Conservation (phyloP, 2,888 invertebrate species). For the Rhyacophila evoluta region DNA sequence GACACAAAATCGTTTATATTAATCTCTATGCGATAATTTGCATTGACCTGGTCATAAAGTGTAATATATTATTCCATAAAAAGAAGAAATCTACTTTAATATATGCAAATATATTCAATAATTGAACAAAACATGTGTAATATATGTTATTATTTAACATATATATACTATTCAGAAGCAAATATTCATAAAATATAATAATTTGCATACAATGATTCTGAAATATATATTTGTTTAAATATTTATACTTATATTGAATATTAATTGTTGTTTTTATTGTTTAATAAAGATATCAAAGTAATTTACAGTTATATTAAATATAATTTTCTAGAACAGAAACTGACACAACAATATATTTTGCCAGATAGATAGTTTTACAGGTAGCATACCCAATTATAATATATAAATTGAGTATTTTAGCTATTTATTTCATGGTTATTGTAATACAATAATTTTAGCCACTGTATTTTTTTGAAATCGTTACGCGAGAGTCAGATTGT, state of each 20-base stretch:
- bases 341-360: too few relatives aligned
- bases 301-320: too few relatives aligned
- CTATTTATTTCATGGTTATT: too few relatives aligned
- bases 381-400: too few relatives aligned
- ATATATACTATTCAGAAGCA: slow-evolving; percentile 14
- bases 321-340: too few relatives aligned
- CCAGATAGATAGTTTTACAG: too few relatives aligned
- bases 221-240: not conserved
- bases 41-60: not conserved
- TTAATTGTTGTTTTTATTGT: too few relatives aligned
- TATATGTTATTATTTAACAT: not conserved
- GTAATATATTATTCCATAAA: not conserved
- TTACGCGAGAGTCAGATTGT: too few relatives aligned
- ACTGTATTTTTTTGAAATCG: too few relatives aligned
- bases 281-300: too few relatives aligned
- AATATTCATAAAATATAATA: not conserved
- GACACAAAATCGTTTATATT: not conserved
- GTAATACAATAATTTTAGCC: too few relatives aligned
- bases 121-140: not conserved
- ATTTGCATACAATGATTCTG: not conserved
- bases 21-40: not conserved
- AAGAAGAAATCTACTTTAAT: not conserved
- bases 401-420: too few relatives aligned
- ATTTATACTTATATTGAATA: not conserved
- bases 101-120: slow-evolving; percentile 17